Evolutionary conservation across 2,888 invertebrate species (phyloP).

Genomic region (Patella ulyssiponensis): DNA sequence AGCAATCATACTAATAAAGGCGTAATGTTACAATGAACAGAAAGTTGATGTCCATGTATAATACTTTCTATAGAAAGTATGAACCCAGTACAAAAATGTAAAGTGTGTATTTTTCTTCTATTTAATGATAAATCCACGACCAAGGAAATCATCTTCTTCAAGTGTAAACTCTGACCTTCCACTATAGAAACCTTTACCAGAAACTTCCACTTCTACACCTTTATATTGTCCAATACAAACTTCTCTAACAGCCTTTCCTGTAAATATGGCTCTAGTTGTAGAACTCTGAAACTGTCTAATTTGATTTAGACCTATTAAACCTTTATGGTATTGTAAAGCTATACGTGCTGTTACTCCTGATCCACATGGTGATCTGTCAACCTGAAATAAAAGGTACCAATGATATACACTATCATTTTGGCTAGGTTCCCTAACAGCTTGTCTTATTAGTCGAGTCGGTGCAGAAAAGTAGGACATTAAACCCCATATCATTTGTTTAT

Average conservation of each 20-base stretch:
- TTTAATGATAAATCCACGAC: conserved; percentile 61
- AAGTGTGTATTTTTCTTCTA: too few species aligned
- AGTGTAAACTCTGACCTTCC: conserved; percentile 60
- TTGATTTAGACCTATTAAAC: conserved; percentile 57
- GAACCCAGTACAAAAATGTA: too few species aligned
- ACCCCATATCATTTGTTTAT: too few species aligned
- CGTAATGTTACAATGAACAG: too few species aligned
- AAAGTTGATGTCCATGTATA: too few species aligned
- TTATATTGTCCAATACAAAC: conserved; percentile 44
- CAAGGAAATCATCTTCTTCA: conserved; percentile 65
- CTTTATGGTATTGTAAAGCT: conserved; percentile 63
- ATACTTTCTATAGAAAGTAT: too few species aligned
- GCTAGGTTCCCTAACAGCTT: too few species aligned
- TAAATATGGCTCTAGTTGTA: conserved; percentile 55
- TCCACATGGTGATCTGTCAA: conserved; percentile 72
- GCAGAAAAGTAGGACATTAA: too few species aligned
- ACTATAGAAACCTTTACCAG: conserved; percentile 61
- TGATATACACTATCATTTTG: background rate
- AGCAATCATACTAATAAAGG: too few species aligned
- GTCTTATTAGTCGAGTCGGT: too few species aligned
- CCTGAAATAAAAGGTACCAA: conserved; percentile 51
- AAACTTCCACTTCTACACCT: conserved; percentile 71
- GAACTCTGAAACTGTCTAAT: conserved; percentile 56
- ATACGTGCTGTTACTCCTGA: conserved; percentile 71
- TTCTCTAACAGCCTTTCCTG: conserved; percentile 42